Evolutionary conservation across 2,797 vertebrate species (phyloP).

Genomic region (Anas capensis): DNA sequence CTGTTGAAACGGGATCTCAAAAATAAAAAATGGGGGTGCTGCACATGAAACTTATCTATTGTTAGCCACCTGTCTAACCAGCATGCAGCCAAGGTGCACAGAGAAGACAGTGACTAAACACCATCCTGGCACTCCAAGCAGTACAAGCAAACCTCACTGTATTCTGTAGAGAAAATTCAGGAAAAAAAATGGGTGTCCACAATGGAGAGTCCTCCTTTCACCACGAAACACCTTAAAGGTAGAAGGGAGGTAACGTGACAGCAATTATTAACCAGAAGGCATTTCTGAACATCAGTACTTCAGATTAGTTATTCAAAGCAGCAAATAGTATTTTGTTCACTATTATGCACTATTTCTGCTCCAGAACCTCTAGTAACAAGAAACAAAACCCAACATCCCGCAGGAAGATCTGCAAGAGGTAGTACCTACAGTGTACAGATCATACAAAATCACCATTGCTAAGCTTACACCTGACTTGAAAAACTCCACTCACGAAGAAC

Average conservation of each 20-base stretch:
- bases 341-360: background rate
- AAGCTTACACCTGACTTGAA: background rate
- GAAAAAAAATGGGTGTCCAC: background rate
- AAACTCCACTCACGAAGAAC: background rate
- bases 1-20: background rate
- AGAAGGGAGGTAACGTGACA: background rate
- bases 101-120: background rate
- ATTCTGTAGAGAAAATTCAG: background rate
- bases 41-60: background rate
- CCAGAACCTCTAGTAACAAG: background rate
- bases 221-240: background rate
- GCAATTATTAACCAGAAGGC: background rate
- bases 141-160: background rate
- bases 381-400: background rate
- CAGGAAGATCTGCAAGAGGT: background rate
- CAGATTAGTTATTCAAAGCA: background rate
- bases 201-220: background rate
- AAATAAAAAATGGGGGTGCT: background rate
- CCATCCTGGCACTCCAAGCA: background rate
- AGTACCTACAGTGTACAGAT: background rate
- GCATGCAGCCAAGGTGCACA: background rate
- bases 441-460: background rate
- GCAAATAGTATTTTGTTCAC: background rate
- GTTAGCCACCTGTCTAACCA: background rate
- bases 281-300: conserved; percentile 6